Conservation (phyloP, 1,140 invertebrate genomes). For the Maniola jurtina region DNA sequence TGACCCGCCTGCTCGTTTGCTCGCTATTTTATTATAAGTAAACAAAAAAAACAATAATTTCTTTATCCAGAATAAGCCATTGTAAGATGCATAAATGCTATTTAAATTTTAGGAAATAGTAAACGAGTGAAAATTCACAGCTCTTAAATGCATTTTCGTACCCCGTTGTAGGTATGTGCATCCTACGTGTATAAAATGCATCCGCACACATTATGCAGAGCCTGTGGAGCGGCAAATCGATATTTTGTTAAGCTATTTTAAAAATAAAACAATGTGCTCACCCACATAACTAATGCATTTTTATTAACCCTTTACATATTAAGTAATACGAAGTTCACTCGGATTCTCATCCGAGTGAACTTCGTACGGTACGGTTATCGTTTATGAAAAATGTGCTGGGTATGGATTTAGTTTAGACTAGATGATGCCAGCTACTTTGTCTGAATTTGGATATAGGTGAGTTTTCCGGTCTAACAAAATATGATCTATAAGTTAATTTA, state of each 20-base stretch:
- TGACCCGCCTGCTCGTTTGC: no score
- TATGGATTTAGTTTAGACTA: no score
- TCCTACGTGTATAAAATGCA: background rate
- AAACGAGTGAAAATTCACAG: background rate
- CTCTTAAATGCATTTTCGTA: background rate
- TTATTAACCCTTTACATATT: conserved; percentile 30
- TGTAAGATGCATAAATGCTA: background rate
- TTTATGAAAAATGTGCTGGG: no score
- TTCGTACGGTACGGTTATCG: no score
- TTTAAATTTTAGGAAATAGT: background rate
- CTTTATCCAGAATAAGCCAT: no score
- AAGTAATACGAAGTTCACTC: background rate
- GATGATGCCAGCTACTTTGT: no score
- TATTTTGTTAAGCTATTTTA: conserved; percentile 41
- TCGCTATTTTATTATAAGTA: no score
- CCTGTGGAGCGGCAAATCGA: conserved; percentile 49
- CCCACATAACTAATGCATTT: conserved; percentile 21
- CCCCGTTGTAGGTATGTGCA: background rate
- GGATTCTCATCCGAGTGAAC: no score
- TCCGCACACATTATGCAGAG: conserved; percentile 33
- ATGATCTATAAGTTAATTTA: no score
- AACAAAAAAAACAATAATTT: no score
- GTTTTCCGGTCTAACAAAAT: no score
- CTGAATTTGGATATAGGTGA: no score
- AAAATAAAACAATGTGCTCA: conserved; percentile 21